Base-by-base conservation (phyloP, 2,113 vertebrate species). In the Plectropomus leopardus region DNA sequence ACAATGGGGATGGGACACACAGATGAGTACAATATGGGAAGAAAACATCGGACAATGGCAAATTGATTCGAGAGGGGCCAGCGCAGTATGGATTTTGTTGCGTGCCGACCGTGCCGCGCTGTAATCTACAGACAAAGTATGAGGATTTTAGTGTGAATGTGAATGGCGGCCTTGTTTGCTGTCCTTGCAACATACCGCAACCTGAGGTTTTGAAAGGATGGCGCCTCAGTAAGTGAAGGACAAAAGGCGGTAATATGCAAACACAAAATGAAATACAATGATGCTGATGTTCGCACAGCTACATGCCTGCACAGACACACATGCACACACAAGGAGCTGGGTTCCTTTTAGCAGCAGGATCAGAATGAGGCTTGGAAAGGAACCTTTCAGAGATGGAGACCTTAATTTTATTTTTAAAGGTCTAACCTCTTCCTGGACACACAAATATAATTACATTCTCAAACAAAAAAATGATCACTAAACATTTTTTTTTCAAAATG, bases 1-100 rank as follows among this genome's bases (percentile, higher is more conserved):
- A 64, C 72, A 79, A 71, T 28, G 13, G n/a, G 48, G 54, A 40
- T n/a, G 34, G 53, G 50, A 82, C 53, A 23, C 5, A 55, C 30
- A 50, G 44, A 80, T 34, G 78, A 76, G 70, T 3, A 50, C 44
- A 70, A 47, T 54, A 68, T 44, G 42, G 58, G n/a, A 17, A 50
- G 44, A 59, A 77, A 83, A 79, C 48, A 55, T n/a, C 30, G 45
- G 4, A 51, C 44, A 75, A 58, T 28, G 63, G 61, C n/a, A 44
- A 66, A 83, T 63, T 75, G 76, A 85, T 89, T 48, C 17, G 57
- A 64, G 48, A 69, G 53, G 10, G 67, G 53, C 23, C 75, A 17
- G 54, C 48, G 66, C 28, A 8, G 59, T 80, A 78, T 77, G 65
- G 88, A 77, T 86, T 82, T 59, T 66, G 60, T 54, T 61, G 48